phyloP scores from a whole-genome alignment of 2,113 vertebrate genomes.

The Chloroceryle aenea region DNA sequence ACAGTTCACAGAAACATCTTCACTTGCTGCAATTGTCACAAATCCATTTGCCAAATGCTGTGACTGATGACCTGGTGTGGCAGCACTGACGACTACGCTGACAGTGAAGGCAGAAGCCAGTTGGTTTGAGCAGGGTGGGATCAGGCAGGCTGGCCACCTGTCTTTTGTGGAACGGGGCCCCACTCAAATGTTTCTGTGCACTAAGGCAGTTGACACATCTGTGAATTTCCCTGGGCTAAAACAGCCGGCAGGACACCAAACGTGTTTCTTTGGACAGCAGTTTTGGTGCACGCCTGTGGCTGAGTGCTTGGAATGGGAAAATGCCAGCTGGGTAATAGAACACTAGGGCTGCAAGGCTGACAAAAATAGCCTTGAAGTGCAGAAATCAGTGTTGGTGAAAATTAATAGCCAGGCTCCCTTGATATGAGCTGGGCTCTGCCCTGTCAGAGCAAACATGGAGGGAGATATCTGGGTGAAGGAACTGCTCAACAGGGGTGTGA shows the following conservation, averaged over 20 bases:
- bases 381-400: neutral
- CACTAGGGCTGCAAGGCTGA: neutral
- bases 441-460: neutral
- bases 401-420: neutral
- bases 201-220: slow-evolving; percentile 18
- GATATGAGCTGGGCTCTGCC: neutral
- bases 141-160: neutral
- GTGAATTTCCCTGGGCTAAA: neutral
- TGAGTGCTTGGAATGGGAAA: neutral
- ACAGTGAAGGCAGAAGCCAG: neutral
- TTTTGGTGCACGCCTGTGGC: neutral
- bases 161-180: neutral
- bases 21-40: neutral
- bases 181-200: neutral
- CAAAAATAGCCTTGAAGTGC: neutral
- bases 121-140: neutral
- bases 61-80: neutral
- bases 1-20: neutral
- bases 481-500: neutral
- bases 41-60: neutral
- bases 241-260: neutral
- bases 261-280: neutral
- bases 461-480: neutral
- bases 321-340: neutral
- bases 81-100: neutral